Base-by-base conservation (phyloP, 2,797 vertebrate species). In the Hoplostethus atlanticus region DNA sequence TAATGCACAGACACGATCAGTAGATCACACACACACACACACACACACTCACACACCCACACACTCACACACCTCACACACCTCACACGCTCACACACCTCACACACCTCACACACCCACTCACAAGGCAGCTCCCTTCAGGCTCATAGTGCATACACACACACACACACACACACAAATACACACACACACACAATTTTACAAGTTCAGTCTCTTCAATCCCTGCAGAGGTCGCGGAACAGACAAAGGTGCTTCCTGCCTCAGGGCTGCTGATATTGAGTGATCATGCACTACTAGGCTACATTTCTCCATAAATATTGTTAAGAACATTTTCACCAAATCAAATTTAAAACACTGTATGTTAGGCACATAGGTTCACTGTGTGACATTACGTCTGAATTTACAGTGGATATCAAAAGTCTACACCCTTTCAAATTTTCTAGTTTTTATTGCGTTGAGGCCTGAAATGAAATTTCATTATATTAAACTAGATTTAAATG, bases 1-100 rank as follows among this genome's bases (percentile, higher is more conserved):
- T 76, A 76, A 91, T 84, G 77, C 84, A 83, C 70, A 80, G 52
- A 75, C 79, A 89, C 67, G 56, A 76, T 50, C 52, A 34, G 36
- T 59, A 50, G 60, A 68, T 59, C 40, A 8, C 31, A 60, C 47
- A 42, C 28, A 68, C 11, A 61, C 47, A 30, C 21, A 61, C 15
- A 66, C 5, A 13, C 44, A 34, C n/a, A 52, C 52, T 31, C 42
- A 36, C 46, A 60, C 59, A 52, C 46, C 21, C 2, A 48, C 44
- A 31, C 54, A 46, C 42, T 56, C 4, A 36, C 46, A 60, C 59
- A 52, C 46, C 21, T 58, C 2, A 48, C 44, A 31, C 54, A 46
- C 42, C 11, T 21, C 21, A 21, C 21, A 21, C 21, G 21, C 47
- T 36, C 21, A 61, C 15, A 66, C 5, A 13, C 44, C 34, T 38